phyloP scores from a whole-genome alignment of 2,888 invertebrate genomes.

The Patella caerulea region DNA sequence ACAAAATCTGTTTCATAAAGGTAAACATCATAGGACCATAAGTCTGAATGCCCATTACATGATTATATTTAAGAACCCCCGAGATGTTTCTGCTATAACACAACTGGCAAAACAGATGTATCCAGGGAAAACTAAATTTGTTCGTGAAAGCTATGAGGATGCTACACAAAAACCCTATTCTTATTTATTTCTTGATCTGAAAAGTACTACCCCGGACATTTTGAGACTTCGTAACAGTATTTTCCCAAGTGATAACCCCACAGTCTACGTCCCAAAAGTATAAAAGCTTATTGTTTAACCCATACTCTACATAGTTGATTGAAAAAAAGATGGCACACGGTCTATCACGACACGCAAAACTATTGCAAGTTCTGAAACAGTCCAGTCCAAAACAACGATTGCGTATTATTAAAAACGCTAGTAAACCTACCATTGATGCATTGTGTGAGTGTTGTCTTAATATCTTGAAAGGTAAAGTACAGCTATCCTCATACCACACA shows the following conservation, averaged over 20 bases:
- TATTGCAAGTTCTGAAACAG: neutral
- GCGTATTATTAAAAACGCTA: slow-evolving; percentile 2
- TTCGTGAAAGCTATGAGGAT: slow-evolving; percentile 17
- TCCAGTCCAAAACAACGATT: neutral
- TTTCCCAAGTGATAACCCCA: slow-evolving; percentile 14
- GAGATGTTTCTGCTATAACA: neutral
- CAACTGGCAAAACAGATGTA: slow-evolving; percentile 22
- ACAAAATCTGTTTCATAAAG: slow-evolving; percentile 20
- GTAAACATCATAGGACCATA: slow-evolving; percentile 16
- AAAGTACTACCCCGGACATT: slow-evolving; percentile 18
- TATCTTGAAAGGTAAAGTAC: slow-evolving; percentile 10
- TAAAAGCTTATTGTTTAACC: neutral
- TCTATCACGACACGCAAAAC: neutral
- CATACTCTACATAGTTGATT: too few relatives aligned
- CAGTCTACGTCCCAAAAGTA: slow-evolving; percentile 19
- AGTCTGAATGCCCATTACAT: slow-evolving; percentile 20
- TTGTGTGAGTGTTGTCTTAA: slow-evolving; percentile 4
- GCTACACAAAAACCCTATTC: slow-evolving; percentile 16
- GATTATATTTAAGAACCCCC: neutral
- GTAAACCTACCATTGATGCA: neutral
- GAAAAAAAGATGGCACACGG: neutral
- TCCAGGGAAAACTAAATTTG: slow-evolving; percentile 6
- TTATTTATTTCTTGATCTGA: slow-evolving; percentile 27
- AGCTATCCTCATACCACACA: too few relatives aligned
- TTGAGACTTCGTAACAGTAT: slow-evolving; percentile 24